Evolutionary conservation across 2,797 vertebrate genomes (phyloP), one percentile per base, ranked within the genome.

Genomic region (Clarias platycephalus): DNA sequence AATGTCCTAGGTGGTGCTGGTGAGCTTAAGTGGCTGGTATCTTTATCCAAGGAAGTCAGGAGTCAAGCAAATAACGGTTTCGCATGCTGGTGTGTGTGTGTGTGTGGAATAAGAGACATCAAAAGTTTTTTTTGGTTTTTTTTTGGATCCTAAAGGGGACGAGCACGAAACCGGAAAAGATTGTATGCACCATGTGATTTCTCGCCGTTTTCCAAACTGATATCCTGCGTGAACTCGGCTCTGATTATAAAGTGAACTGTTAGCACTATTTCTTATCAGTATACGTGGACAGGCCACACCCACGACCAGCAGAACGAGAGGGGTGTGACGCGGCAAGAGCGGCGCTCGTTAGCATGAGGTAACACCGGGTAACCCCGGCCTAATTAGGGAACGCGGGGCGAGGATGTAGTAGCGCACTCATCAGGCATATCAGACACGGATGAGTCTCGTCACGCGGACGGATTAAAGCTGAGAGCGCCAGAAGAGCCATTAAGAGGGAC

Each of bases 401-500:
- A 58, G 74, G 75, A 77, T 37, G 31, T 31, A 31, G 75, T 77
- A 77, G 75, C 16, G 22, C 31, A 15, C 75, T 78, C n/a, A 34
- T 78, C 53, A 37, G 28, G 24, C 31, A 57, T 78, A 57, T 78
- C 75, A 78, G 57, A 15, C 24, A 62, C 7, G 75, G 57, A 78
- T n/a, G 5, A 16, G 60, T 10, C 75, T 60, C 84, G 76, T 58
- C 86, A 87, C 64, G 72, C 76, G 84, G 76, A 88, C 80, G 72
- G 66, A 79, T 84, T 71, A 87, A 86, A 81, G 44, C 9, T 6
- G 8, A 53, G 9, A 66, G 37, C 40, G 72, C 70, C 40, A 9
- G 85, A 82, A 89, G 85, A 86, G 83, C 79, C 67, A 91, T 86
- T 85, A 49, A 26, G 26, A 66, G 37, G 79, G 72, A 83, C 82